Conservation (phyloP, 1,140 invertebrate species). For the Orchestia grillus region DNA sequence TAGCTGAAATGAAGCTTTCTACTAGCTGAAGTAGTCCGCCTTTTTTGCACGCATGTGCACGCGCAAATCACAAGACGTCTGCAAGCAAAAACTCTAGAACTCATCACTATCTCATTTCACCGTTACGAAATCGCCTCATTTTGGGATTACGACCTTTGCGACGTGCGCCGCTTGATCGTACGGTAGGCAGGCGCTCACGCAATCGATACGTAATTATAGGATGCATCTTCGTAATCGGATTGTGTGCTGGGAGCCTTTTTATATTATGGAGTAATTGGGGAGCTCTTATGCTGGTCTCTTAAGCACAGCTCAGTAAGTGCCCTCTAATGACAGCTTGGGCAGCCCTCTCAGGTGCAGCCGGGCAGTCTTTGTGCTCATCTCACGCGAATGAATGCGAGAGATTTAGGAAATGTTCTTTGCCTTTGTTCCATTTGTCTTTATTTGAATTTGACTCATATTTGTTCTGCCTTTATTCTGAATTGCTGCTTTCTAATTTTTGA, state of each 20-base stretch:
- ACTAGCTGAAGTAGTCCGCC: not conserved
- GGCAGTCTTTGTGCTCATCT: not conserved
- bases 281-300: not conserved
- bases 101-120: not conserved
- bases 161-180: not conserved
- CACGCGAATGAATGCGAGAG: not conserved
- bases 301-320: not conserved
- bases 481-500: too few relatives aligned
- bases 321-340: not conserved
- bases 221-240: conserved; percentile 10
- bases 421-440: too few relatives aligned
- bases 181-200: not conserved
- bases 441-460: too few relatives aligned
- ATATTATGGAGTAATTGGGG: conserved; percentile 15
- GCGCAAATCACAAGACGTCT: not conserved
- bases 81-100: not conserved
- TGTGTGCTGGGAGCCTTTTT: not conserved
- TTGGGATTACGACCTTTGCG: not conserved
- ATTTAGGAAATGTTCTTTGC: too few relatives aligned
- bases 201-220: conserved; percentile 15
- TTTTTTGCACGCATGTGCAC: not conserved
- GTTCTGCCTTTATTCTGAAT: too few relatives aligned
- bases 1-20: too few relatives aligned
- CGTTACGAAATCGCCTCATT: not conserved
- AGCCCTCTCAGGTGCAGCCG: not conserved